Base-by-base conservation (phyloP, 2,797 vertebrate species). In the Sebastes kiyomatsui region DNA sequence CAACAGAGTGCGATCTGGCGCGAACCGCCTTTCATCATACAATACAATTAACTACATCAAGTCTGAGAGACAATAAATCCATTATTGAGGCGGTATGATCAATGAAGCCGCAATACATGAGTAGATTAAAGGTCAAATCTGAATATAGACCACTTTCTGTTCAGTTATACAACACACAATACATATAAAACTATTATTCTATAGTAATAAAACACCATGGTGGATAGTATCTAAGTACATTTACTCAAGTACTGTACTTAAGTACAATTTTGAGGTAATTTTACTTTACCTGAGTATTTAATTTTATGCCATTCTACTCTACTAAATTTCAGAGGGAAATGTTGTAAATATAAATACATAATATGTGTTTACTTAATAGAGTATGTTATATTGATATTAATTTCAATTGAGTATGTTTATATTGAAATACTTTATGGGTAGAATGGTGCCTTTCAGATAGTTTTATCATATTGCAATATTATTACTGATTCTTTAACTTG, bases 1-100 rank as follows among this genome's bases (percentile, higher is more conserved):
- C 20, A 52, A 52, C 8, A 52, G 20, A 54, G 83, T 55, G 87
- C 72, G 80, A 90, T 86, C 59, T 94, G 95, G 95, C 95, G 95
- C 93, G 91, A 96, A 94, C 23, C 32, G 10, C 35, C 72, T 83
- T 79, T 83, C 65, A 42, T 42, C 13, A 14, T 14, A 14, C 13
- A 42, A 42, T 14, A 42, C 38, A 42, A 42, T 42, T 42, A 38
- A 14, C 0, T 38, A 14, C 16, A 46, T 67, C 18, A 72, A 12
- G 18, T 2, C 4, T 12, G 11, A 67, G 9, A 71, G 72, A 89
- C 88, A 85, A 86, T 38, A 30, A 2, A 0, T 2, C 18, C 11
- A 66, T 82, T 85, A 67, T 60, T 68, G 2, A 68, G 28, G 4
- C 16, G 28, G 12, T 32, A 30, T 0, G 23, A 87, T 81, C 77